Evolutionary conservation across 2,113 vertebrate species (phyloP).

Genomic region (Pterocles gutturalis): DNA sequence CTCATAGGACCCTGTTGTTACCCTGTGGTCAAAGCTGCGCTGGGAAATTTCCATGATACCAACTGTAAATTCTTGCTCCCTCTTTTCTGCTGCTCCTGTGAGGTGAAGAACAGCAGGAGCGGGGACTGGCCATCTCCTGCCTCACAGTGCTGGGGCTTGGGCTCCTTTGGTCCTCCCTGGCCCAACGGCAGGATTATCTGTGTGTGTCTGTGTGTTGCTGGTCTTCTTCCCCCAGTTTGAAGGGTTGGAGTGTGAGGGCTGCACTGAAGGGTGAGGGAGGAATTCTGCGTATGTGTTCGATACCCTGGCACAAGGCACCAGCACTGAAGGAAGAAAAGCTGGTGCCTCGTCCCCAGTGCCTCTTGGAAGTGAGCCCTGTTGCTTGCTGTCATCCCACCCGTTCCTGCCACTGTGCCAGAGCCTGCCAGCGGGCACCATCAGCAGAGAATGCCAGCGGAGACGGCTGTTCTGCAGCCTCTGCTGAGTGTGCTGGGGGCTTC

Average conservation of each 20-base stretch:
- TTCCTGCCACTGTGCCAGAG: neutral
- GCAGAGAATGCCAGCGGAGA: neutral
- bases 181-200: fast-evolving
- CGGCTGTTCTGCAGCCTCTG: neutral
- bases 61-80: neutral
- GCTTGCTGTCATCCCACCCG: neutral
- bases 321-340: neutral
- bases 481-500: neutral
- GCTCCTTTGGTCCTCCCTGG: neutral
- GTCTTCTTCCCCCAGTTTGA: neutral
- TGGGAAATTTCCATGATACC: conserved; percentile 22
- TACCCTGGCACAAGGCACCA: neutral
- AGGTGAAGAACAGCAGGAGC: neutral
- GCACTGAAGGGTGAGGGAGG: too few species aligned
- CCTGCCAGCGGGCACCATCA: neutral
- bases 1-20: conserved; percentile 30
- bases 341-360: neutral
- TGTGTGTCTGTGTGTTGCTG: neutral
- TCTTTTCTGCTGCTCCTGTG: neutral
- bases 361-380: neutral
- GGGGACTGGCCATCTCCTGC: neutral
- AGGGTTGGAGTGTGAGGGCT: neutral
- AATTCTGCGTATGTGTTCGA: fast-evolving
- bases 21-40: neutral
- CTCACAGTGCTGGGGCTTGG: fast-evolving